Conservation (phyloP, 2,888 invertebrate species). For the Netelia melanura region DNA sequence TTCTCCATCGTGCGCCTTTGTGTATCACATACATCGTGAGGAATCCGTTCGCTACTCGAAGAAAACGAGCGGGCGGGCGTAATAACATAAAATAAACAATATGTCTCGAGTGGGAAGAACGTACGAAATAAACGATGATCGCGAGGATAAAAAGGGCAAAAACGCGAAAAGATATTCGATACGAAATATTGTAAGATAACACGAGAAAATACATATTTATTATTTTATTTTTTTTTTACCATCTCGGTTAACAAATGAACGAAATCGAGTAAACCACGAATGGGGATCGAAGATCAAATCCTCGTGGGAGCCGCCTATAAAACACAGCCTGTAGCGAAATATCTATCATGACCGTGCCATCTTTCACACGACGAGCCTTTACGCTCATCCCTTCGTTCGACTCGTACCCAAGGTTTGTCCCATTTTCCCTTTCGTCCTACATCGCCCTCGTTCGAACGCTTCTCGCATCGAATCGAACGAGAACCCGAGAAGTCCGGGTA, state of each 20-base stretch:
- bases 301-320: conserved; percentile 21
- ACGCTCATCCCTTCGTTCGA: conserved; percentile 12
- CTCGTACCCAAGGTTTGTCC: conserved; percentile 9
- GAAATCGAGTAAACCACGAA: background rate
- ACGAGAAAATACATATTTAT: background rate
- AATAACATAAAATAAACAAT: conserved; percentile 39
- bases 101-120: background rate
- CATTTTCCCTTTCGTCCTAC: conserved; percentile 1
- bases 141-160: conserved; percentile 6
- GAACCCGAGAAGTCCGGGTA: background rate
- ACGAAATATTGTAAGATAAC: background rate
- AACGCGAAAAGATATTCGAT: background rate
- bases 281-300: background rate
- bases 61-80: background rate
- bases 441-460: background rate
- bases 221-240: background rate
- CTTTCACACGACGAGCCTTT: conserved; percentile 30
- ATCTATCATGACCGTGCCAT: conserved; percentile 41
- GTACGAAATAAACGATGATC: background rate
- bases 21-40: background rate
- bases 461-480: background rate
- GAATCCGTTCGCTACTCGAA: conserved; percentile 32
- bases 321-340: conserved; percentile 6
- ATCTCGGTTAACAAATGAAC: background rate
- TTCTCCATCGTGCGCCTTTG: conserved; percentile 24